Evolutionary conservation across 2,888 invertebrate genomes (phyloP), one percentile per base, ranked within the genome.

Genomic region (Cheilosia grossa): DNA sequence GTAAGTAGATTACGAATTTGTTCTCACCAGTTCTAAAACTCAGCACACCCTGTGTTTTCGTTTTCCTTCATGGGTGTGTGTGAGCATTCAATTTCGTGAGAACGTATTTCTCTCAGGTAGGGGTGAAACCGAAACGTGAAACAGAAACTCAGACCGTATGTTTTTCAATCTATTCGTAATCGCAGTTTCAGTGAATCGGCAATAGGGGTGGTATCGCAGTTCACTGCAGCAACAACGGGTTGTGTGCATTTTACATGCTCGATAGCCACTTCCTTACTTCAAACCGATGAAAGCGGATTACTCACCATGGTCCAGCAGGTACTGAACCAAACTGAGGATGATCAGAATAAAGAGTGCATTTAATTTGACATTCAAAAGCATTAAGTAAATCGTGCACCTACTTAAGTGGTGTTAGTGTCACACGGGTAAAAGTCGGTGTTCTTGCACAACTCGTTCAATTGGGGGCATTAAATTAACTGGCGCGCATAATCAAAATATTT

Each of bases 61-160:
- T 37, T 30, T 56, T 40, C 21, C 17, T 70, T 9, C 13, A 30
- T 30, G 6, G 2, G 30, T 19, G 51, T 75, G 24, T 13, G 37
- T 3, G 37, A 13, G 77, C 42, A 82, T 66, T 73, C 33, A 83
- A 79, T 64, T 37, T 74, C 80, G 83, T 83, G 83, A 83, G 83
- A 83, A 83, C 37, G 37, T 37, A 73, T 58, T 63, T 59, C 59
- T 42, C 72, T 44, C 40, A 17, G 44, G 19, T 24, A 21, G 83
- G 83, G 83, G 69, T 80, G 74, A 70, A 74, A 80, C 33, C 70
- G 69, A 70, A 74, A 80, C 40, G 69, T 80, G 74, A 70, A 74
- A 80, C 33, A 74, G 69, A 70, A 74, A 80, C 40, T 74, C 37
- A 54, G 58, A 59, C 19, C 74, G 79, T 80, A 80, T 83, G 64